Evolutionary conservation across 1,140 invertebrate genomes (phyloP).

Genomic region (Euwallacea fornicatus): DNA sequence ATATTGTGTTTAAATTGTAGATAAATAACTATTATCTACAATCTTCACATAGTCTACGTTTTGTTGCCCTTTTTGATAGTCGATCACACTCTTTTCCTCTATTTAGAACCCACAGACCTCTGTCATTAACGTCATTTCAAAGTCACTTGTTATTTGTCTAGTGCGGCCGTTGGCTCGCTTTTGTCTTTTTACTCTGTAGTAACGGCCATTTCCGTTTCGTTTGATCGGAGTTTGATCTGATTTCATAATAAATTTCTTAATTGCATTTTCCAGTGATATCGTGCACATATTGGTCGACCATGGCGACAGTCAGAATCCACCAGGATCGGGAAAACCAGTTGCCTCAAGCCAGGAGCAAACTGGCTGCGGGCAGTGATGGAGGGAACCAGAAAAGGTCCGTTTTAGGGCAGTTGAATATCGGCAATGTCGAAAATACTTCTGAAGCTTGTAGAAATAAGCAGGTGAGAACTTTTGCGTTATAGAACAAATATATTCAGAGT

Average conservation of each 20-base stretch:
- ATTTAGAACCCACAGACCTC: too few species aligned
- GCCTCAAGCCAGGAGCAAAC: constrained; percentile 53
- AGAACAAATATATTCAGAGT: not conserved
- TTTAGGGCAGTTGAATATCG: constrained; percentile 56
- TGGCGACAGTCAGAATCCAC: constrained; percentile 66
- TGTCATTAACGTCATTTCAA: too few species aligned
- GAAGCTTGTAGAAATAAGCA: constrained; percentile 51
- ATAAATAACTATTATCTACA: too few species aligned
- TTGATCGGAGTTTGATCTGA: not conserved
- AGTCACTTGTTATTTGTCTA: too few species aligned
- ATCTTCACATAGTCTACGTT: too few species aligned
- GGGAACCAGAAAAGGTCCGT: constrained; percentile 61
- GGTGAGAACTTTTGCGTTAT: constrained; percentile 43
- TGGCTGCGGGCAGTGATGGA: constrained; percentile 51
- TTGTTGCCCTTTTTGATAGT: too few species aligned
- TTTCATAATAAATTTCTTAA: not conserved
- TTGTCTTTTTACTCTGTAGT: not conserved
- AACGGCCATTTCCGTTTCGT: not conserved
- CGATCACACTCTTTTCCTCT: too few species aligned
- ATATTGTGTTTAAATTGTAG: too few species aligned
- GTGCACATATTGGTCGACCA: constrained; percentile 40
- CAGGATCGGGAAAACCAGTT: constrained; percentile 68
- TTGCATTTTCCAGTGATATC: not conserved
- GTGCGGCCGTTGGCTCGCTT: not conserved
- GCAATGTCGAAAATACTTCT: constrained; percentile 46